A percentile compares a stretch with the other conserved stretches of the same genome.
Evolutionary conservation across 2,113 vertebrate genomes (phyloP).

Genomic region (Gobiocypris rarus): DNA sequence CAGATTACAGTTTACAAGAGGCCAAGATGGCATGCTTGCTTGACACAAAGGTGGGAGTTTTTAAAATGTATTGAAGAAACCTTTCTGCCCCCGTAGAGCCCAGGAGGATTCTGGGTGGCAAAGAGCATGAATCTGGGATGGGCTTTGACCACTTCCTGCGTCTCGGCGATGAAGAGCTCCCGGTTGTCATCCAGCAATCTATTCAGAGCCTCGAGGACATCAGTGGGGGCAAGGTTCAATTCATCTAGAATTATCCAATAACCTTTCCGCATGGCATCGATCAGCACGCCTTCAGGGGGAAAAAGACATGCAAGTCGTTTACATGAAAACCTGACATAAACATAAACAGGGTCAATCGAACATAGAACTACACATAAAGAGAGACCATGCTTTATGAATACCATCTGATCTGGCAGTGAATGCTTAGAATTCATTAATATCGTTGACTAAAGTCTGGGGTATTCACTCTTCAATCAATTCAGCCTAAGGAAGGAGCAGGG

Average conservation of each 20-base stretch:
- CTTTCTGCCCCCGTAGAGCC: slow-evolving; percentile 96
- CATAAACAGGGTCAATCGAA: neutral
- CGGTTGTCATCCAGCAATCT: slow-evolving; percentile 94
- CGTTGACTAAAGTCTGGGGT: neutral
- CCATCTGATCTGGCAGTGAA: neutral
- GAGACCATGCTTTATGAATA: neutral
- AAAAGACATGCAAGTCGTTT: slow-evolving; percentile 6
- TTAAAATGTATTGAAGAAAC: slow-evolving; percentile 63
- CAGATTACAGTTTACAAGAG: neutral
- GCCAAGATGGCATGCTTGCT: neutral
- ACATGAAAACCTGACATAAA: slow-evolving; percentile 13
- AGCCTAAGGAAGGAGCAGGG: neutral
- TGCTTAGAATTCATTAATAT: neutral
- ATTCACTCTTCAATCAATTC: neutral
- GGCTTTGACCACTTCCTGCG: slow-evolving; percentile 94
- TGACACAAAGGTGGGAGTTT: neutral
- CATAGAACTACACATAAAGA: neutral
- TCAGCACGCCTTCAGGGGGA: slow-evolving; percentile 83
- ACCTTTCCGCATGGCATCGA: slow-evolving; percentile 96
- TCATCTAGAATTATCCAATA: slow-evolving; percentile 98
- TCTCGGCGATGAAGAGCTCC: slow-evolving; percentile 93
- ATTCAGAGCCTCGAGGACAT: slow-evolving; percentile 96
- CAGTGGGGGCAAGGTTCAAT: slow-evolving; percentile 94
- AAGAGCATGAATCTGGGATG: slow-evolving; percentile 96
- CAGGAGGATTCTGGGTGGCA: slow-evolving; percentile 97